A percentile compares a stretch with the other conserved stretches of the same genome.
Evolutionary conservation across 1,140 invertebrate genomes (phyloP).

Genomic region (Leptinotarsa lineolata): DNA sequence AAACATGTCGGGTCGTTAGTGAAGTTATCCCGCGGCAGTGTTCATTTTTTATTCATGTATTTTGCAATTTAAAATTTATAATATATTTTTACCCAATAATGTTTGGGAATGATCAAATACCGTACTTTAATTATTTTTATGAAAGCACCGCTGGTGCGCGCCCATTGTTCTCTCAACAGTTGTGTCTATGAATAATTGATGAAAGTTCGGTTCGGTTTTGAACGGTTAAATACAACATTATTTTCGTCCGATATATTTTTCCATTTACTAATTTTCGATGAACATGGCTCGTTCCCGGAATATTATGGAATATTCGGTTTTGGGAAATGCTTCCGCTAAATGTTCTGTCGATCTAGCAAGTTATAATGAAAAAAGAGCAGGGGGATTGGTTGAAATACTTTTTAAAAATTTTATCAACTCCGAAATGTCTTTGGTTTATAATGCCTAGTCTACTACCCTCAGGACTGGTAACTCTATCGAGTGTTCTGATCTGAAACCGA

Average conservation of each 20-base stretch:
- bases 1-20: constrained; percentile 43
- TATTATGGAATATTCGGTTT: not conserved
- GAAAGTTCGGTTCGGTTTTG: constrained; percentile 1
- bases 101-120: not conserved
- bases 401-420: too few relatives aligned
- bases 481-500: too few relatives aligned
- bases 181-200: constrained; percentile 2
- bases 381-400: too few relatives aligned
- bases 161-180: not conserved
- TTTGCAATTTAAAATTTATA: constrained; percentile 10
- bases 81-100: constrained; percentile 7
- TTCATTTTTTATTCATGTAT: constrained; percentile 36
- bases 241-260: not conserved
- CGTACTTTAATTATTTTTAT: constrained; percentile 4
- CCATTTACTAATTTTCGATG: not conserved
- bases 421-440: too few relatives aligned
- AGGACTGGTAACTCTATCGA: too few relatives aligned
- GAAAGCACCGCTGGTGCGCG: not conserved
- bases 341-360: too few relatives aligned
- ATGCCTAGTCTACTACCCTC: too few relatives aligned
- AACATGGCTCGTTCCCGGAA: not conserved
- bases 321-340: not conserved
- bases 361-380: too few relatives aligned
- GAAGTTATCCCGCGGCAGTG: constrained; percentile 27
- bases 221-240: constrained; percentile 4